Conservation (phyloP, 2,113 vertebrate genomes). For the Mus pahari region DNA sequence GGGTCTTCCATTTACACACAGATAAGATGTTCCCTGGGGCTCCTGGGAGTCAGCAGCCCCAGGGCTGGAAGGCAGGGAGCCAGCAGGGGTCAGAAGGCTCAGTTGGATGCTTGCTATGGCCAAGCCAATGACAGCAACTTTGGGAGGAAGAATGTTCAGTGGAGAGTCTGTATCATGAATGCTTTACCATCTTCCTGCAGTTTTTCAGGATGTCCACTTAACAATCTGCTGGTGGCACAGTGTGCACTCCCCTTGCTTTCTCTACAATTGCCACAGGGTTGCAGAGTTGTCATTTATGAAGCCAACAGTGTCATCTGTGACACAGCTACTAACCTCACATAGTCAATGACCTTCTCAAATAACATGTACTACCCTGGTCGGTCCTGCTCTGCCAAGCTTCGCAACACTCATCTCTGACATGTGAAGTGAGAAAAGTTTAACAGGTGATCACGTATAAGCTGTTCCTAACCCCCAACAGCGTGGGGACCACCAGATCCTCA, state of each 20-base stretch:
- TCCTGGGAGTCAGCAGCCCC: background rate
- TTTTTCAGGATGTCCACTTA: background rate
- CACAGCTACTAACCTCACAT: background rate
- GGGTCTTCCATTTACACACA: background rate
- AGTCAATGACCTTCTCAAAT: background rate
- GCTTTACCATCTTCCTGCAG: background rate
- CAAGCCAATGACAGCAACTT: background rate
- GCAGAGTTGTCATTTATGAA: background rate
- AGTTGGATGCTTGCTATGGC: background rate
- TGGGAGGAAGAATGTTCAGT: background rate
- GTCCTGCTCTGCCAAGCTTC: background rate
- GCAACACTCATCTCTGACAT: background rate
- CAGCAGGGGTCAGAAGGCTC: background rate
- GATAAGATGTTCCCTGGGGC: background rate
- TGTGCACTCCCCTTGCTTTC: background rate
- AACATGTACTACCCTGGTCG: rapidly evolving
- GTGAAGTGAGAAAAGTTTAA: background rate
- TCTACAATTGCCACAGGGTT: background rate
- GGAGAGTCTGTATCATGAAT: too few species aligned
- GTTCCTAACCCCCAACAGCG: background rate
- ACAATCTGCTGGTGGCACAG: rapidly evolving
- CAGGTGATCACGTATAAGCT: background rate
- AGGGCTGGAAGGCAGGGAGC: background rate
- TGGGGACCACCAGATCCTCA: background rate
- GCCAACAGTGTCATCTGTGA: background rate